A percentile compares a stretch with the other conserved stretches of the same genome.
phyloP scores from a whole-genome alignment of 2,797 vertebrate genomes.

The Scyliorhinus canicula region DNA sequence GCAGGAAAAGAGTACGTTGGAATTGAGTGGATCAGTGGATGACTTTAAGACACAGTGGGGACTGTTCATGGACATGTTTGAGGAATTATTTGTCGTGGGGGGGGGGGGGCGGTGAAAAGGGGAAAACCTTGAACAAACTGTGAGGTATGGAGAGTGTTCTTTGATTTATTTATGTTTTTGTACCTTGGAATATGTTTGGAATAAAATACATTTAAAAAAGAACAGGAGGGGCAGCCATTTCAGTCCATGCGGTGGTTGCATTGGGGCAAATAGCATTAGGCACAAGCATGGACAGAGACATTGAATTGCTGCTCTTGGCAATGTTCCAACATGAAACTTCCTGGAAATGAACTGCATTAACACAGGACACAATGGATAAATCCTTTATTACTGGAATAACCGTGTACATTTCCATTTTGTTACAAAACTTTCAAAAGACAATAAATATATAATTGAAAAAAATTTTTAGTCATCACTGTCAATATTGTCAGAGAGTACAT shows the following conservation, averaged over 20 bases:
- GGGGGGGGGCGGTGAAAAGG: no score
- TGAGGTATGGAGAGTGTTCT: no score
- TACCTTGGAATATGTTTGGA: no score
- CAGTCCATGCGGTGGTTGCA: neutral
- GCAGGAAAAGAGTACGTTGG: no score
- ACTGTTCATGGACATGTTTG: no score
- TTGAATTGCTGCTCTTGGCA: neutral
- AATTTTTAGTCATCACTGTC: neutral
- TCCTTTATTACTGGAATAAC: neutral
- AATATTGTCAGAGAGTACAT: constrained; percentile 26
- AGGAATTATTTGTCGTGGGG: no score
- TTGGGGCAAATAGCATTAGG: neutral
- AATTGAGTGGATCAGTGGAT: no score
- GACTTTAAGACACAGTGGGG: no score
- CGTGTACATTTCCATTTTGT: neutral
- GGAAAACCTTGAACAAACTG: no score
- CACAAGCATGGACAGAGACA: neutral
- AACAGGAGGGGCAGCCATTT: neutral
- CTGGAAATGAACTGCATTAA: neutral
- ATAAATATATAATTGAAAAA: neutral
- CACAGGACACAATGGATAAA: neutral
- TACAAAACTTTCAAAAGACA: neutral
- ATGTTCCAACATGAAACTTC: neutral
- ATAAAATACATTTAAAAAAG: no score
- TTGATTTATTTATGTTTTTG: no score